Base-by-base conservation (phyloP, 2,888 invertebrate species). In the Drosophila peninsularis region DNA sequence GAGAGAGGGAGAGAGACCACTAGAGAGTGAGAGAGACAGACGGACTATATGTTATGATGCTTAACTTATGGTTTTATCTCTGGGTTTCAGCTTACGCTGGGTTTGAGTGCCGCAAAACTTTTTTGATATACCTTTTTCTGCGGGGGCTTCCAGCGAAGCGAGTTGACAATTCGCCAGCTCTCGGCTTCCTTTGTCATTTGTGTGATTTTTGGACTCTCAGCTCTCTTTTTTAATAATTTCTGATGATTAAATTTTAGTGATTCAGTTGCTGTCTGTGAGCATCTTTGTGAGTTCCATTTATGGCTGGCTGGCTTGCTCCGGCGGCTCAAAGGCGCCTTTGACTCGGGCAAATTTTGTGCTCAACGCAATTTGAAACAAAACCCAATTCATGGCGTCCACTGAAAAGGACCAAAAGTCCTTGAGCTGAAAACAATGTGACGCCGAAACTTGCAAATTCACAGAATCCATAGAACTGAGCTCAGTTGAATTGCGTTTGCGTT, bases 161-260 rank as follows among this genome's bases (percentile, higher is more conserved):
- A 57, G 64, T 58, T 63, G 75, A 75, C 71, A 47, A 79, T 69
- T 62, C 69, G 61, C 54, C 60, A 45, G 17, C 68, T 74, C 42
- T 36, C 24, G 7, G 6, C 9, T 24, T 42, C 30, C 39, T 64
- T 34, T 24, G 19, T 37, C 17, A 5, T 47, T 17, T 30, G 45
- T 56, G 56, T 44, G 45, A 30, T 47, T 53, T 37, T 37, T 21
- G 42, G 5, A 21, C 39, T 58, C 32, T 41, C 50, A 41, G 21
- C 45, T 41, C 41, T 4, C 24, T 27, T 42, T 19, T 42, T 21
- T 21, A 78, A 75, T 60, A 66, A 66, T 85, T 79, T 80, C 60
- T 72, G 83, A 78, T 87, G 83, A 89, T 89, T 83, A 84, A 84
- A 78, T 89, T 83, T 71, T 75, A 72, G 69, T 81, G 89, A 83